Percentiles rank a stretch among this genome's conserved stretches.
These are phyloP conservation scores for Mustela nigripes DNA, from an alignment of 2,113 vertebrate species.

Conservation along the genomic window DNA sequence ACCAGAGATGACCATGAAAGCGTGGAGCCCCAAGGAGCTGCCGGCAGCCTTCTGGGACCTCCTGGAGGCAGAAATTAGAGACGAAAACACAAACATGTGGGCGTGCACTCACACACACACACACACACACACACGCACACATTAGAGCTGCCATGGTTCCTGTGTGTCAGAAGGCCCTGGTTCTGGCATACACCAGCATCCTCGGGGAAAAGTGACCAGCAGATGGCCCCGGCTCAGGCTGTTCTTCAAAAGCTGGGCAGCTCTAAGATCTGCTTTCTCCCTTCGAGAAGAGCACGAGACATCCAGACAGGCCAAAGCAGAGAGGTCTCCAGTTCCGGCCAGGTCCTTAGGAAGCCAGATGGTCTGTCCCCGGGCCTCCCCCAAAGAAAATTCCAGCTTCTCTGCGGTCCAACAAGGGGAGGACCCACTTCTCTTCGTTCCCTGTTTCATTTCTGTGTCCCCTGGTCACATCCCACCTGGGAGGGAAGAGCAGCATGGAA, in stretches of 20 bases:
- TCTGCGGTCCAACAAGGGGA: accelerated
- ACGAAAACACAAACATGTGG: background rate
- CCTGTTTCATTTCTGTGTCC: background rate
- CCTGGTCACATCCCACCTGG: background rate
- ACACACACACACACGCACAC: accelerated
- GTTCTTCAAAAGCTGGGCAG: background rate
- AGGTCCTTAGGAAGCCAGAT: background rate
- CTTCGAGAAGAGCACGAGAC: background rate
- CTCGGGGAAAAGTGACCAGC: background rate
- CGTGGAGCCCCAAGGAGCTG: background rate
- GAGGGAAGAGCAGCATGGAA: background rate
- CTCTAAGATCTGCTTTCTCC: background rate
- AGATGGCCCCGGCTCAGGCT: background rate
- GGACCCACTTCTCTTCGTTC: background rate
- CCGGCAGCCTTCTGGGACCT: background rate
- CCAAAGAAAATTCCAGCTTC: background rate
- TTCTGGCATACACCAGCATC: accelerated
- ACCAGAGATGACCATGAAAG: background rate
- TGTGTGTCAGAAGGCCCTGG: too few species aligned
- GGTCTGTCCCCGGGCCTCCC: accelerated
- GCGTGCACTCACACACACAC: too few species aligned
- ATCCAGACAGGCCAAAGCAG: background rate
- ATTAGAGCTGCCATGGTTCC: background rate
- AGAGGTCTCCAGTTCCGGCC: background rate
- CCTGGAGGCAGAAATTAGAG: background rate